Percentiles rank a stretch among this genome's conserved stretches.
Conservation (phyloP, 2,113 vertebrate genomes). For the Upupa epops region DNA sequence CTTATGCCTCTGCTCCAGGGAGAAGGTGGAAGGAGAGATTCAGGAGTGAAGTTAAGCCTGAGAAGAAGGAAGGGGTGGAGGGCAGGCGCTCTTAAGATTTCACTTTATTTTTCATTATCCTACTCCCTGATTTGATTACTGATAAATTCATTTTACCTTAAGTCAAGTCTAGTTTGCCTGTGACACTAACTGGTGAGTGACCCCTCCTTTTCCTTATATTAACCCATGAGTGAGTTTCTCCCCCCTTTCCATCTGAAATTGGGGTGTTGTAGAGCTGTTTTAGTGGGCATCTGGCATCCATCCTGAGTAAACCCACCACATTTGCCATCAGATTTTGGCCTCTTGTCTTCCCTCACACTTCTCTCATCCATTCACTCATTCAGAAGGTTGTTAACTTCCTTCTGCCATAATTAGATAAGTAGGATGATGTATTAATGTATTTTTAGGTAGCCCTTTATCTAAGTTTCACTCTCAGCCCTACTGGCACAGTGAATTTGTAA, state of each 20-base stretch:
- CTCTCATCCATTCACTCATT: neutral
- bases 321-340: neutral
- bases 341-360: neutral
- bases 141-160: too few species aligned
- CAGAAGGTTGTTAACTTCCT: neutral
- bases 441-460: neutral
- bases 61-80: too few species aligned
- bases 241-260: neutral
- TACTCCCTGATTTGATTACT: too few species aligned
- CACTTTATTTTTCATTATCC: too few species aligned
- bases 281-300: neutral
- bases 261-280: neutral
- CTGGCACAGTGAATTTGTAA: neutral
- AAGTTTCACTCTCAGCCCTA: neutral
- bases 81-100: too few species aligned
- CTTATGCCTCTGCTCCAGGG: too few species aligned
- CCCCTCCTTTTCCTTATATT: neutral
- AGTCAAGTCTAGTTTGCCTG: too few species aligned
- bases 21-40: too few species aligned
- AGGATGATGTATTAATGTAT: neutral
- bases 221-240: rapidly evolving
- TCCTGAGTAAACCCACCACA: too few species aligned
- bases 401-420: neutral
- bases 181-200: neutral
- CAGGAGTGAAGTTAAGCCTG: too few species aligned